Evolutionary conservation across 2,888 invertebrate genomes (phyloP).

Genomic region (Laothoe populi): DNA sequence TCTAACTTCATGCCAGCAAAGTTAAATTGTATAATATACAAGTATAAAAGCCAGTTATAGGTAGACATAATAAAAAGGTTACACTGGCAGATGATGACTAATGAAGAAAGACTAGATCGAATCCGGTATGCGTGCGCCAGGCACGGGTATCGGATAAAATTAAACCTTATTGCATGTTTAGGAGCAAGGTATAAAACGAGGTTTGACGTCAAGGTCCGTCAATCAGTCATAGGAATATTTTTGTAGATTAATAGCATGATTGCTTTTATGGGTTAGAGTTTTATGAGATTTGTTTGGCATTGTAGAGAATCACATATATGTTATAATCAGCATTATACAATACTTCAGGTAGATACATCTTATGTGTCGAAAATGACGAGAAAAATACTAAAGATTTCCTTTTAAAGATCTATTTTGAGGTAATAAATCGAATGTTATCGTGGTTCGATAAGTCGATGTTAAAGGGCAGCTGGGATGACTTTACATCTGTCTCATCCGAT

Average conservation of each 20-base stretch:
- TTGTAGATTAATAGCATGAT: conserved; percentile 3
- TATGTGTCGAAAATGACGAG: too few species aligned
- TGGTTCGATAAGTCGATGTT: neutral
- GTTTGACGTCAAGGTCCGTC: conserved; percentile 8
- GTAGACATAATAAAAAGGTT: neutral
- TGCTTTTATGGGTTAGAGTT: neutral
- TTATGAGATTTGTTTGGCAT: too few species aligned
- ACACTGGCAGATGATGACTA: conserved; percentile 8
- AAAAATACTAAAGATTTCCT: too few species aligned
- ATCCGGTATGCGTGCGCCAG: conserved; percentile 13
- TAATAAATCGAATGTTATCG: conserved; percentile 10
- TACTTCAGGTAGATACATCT: too few species aligned
- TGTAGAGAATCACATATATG: too few species aligned
- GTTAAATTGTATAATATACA: neutral
- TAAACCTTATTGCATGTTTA: conserved; percentile 3
- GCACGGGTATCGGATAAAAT: conserved; percentile 5
- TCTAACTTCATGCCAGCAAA: too few species aligned
- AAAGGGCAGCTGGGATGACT: neutral
- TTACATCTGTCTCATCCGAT: neutral
- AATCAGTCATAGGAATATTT: too few species aligned
- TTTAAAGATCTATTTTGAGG: conserved; percentile 3
- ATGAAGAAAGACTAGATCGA: conserved; percentile 15
- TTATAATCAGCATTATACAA: too few species aligned
- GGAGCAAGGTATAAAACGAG: conserved; percentile 2
- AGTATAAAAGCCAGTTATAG: conserved; percentile 1